Evolutionary conservation across 2,797 vertebrate genomes (phyloP).

Genomic region (Antrozous pallidus): DNA sequence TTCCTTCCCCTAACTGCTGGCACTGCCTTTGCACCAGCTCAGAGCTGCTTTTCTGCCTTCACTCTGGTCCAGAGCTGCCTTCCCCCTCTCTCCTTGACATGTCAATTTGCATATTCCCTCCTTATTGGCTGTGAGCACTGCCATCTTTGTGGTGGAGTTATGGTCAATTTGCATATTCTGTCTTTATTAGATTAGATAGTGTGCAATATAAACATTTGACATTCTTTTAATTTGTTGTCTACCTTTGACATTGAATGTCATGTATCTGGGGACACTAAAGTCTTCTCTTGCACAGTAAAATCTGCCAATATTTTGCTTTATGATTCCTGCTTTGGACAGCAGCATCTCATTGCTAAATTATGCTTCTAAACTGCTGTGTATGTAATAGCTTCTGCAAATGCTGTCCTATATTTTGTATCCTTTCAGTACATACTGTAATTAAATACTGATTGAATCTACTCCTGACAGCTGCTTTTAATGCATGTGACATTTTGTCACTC

Average conservation of each 20-base stretch:
- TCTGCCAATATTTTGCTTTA: neutral
- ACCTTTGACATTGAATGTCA: neutral
- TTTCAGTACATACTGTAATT: neutral
- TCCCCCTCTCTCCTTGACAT: too few species aligned
- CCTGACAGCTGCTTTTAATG: neutral
- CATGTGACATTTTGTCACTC: neutral
- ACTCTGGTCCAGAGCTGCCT: too few species aligned
- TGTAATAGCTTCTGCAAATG: neutral
- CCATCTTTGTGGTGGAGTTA: too few species aligned
- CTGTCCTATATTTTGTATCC: neutral
- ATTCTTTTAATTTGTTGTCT: neutral
- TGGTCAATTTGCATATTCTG: too few species aligned
- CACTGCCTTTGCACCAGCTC: too few species aligned
- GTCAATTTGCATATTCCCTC: too few species aligned
- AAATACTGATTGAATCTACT: neutral
- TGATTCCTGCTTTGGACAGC: neutral
- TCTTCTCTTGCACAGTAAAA: neutral
- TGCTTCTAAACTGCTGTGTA: neutral
- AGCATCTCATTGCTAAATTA: neutral
- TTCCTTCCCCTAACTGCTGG: too few species aligned
- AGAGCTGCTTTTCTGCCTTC: too few species aligned
- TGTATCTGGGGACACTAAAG: neutral
- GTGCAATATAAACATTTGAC: too few species aligned
- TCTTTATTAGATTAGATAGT: too few species aligned
- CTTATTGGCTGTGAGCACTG: too few species aligned